These are phyloP conservation scores for Nematopogon swammerdamellus DNA, from an alignment of 2,888 invertebrate species.

Conservation along the genomic window DNA sequence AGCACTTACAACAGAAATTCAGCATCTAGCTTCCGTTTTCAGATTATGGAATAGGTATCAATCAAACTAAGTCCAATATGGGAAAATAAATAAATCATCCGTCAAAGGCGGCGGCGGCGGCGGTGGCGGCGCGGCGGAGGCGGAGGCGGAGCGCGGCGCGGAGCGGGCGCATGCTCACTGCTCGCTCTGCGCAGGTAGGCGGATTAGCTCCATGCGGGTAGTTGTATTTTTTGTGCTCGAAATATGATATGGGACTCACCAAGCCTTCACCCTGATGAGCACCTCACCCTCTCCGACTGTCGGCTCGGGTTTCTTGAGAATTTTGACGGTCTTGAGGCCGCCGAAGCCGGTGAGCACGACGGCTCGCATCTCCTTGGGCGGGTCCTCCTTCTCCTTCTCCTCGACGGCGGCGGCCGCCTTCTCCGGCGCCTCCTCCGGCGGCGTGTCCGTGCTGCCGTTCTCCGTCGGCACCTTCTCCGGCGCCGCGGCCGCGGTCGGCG, in stretches of 20 bases:
- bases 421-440: conserved; percentile 49
- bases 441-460: conserved; percentile 46
- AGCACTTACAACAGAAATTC: no score
- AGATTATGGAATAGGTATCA: no score
- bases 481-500: conserved; percentile 43
- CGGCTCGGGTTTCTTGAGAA: conserved; percentile 76
- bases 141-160: no score
- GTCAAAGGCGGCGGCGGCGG: no score
- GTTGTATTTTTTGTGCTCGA: neutral
- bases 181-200: no score
- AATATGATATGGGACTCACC: conserved; percentile 58
- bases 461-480: conserved; percentile 56
- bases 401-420: conserved; percentile 38
- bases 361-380: conserved; percentile 81
- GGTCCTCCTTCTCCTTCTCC: conserved; percentile 50
- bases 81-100: no score
- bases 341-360: conserved; percentile 84
- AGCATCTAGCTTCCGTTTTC: no score
- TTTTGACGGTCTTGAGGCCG: conserved; percentile 81
- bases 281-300: conserved; percentile 70
- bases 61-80: no score
- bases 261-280: conserved; percentile 79
- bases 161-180: no score
- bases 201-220: no score
- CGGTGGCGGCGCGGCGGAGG: no score